Evolutionary conservation across 1,140 invertebrate species (phyloP), one percentile per base, ranked within the genome.

Genomic region (Trachymyrmex cornetzi): DNA sequence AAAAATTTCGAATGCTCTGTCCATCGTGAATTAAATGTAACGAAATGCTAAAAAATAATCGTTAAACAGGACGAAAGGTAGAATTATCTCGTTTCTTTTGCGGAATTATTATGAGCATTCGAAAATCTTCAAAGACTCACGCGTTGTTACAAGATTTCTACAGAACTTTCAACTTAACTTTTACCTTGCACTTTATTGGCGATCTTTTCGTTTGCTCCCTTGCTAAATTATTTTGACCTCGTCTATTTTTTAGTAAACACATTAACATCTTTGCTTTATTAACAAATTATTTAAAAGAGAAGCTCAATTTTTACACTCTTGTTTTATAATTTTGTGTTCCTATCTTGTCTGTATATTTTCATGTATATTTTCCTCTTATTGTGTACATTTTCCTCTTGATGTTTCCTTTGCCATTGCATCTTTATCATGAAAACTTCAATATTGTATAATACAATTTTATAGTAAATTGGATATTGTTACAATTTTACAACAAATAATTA

Each of bases 141-240:
- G 9, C 2, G 19, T 63, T 30, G 16, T 48, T 44, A 11, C 19
- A 50, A 64, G 4, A 34, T 79, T 64, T 48, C 22, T 66, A 55
- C 38, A 48, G 4, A 34, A 34, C 2, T 50, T 64, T 64, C 27
- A 27, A 44, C 9, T 44, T 27, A 77, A 12, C 5, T 34, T 67
- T 53, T 69, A 44, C 3, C 24, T 67, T 19, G 7, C 44, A 24
- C 44, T 27, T 79, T 79, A 0, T 50, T 79, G 59, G 19, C 59
- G 30, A 61, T 59, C 22, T 80, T 27, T 81, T 57, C 55, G 48
- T 74, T 63, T 7, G 53, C 24, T 87, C 67, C 22, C 85, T 75
- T 77, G 57, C 30, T 89, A 48, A 85, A 81, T 88, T 85, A 55
- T 69, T 64, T 74, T 84, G 67, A 50, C 69, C 72, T 89, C 30